A percentile compares a stretch with the other conserved stretches of the same genome.
These are phyloP conservation scores for Mantis religiosa DNA, from an alignment of 2,888 invertebrate genomes.

Conservation along the genomic window DNA sequence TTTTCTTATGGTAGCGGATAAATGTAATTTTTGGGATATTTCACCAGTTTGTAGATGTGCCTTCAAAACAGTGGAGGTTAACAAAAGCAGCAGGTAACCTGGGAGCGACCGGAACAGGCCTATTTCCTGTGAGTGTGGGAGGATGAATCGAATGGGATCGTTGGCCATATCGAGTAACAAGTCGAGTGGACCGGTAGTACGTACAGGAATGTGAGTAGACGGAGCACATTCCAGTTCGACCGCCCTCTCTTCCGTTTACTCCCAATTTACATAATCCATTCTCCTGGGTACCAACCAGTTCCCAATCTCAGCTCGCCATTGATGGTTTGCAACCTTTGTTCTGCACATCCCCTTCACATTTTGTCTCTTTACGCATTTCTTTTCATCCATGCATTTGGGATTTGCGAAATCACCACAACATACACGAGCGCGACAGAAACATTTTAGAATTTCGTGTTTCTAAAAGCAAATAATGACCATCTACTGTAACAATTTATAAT, in stretches of 20 bases:
- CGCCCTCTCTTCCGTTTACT: background rate
- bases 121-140: background rate
- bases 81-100: background rate
- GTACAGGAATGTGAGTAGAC: background rate
- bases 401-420: too few species aligned
- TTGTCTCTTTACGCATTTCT: too few species aligned
- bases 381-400: too few species aligned
- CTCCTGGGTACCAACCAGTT: background rate
- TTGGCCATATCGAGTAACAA: background rate
- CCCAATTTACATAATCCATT: background rate
- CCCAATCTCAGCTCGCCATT: background rate
- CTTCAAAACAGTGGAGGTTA: too few species aligned
- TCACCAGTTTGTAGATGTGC: too few species aligned
- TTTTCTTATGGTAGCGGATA: too few species aligned
- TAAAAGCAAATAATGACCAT: too few species aligned
- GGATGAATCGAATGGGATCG: background rate
- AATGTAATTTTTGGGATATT: too few species aligned
- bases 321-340: background rate
- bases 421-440: too few species aligned
- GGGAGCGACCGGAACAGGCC: background rate
- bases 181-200: background rate
- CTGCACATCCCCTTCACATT: too few species aligned
- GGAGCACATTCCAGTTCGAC: background rate
- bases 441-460: too few species aligned
- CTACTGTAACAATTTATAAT: too few species aligned